Base-by-base conservation (phyloP, 2,113 vertebrate species). In the Asarcornis scutulata region DNA sequence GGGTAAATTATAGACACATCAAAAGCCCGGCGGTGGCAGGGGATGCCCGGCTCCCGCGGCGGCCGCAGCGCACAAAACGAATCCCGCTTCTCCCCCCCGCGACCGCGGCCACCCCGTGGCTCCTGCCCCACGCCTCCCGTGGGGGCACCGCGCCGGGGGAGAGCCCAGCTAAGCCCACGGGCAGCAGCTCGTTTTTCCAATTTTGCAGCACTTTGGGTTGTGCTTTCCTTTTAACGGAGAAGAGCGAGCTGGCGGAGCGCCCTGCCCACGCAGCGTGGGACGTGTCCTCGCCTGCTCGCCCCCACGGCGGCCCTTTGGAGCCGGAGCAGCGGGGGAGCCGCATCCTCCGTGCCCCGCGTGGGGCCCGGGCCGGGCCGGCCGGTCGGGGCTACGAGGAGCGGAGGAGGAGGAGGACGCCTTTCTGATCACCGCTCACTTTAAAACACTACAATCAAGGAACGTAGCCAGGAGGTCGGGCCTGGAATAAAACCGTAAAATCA, bases 401-500 rank as follows among this genome's bases (percentile, higher is more conserved):
- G 67, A 38, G 14, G 34, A 50, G 31, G 78, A 89, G 26, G 38
- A 60, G 31, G 69, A 44, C 6, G 81, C 14, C 36, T 42, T 90
- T 42, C 76, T 67, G 95, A 81, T 96, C 88, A 46, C 64, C 67
- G 53, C 77, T 86, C 25, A 89, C 87, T 94, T 93, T 95, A 81
- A 91, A 88, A 90, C 90, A 71, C 44, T 73, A 77, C 81, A 86
- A 89, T 92, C 94, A 80, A 89, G 93, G 88, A 88, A 83, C 27
- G 88, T 94, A 97, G 91, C 92, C 89, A 94, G 91, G 83, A 96
- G 92, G 79, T 94, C 94, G 83, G 91, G 94, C 74, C 96, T 96
- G 91, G 92, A 92, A 95, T 86, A 84, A 95, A 92, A 96, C 93
- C 94, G 91, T 94, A 95, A 97, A 96, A 96, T 93, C 89, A 95